Conservation (phyloP, 2,113 vertebrate species). For the Silurus glanis region DNA sequence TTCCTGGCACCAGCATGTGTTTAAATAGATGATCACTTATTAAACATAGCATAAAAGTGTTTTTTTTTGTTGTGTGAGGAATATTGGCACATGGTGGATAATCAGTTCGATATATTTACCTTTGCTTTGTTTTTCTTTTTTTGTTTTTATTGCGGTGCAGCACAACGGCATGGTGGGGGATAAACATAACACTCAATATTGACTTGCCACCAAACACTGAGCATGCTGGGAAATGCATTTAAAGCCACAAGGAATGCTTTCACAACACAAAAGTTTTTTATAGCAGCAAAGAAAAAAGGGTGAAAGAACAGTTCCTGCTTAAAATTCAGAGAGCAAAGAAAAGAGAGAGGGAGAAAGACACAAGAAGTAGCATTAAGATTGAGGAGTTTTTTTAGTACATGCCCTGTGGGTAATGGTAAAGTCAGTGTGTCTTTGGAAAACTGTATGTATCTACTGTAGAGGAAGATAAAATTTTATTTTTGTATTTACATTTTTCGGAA, state of each 20-base stretch:
- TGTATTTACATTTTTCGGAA: neutral
- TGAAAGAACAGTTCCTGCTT: slow-evolving; percentile 9
- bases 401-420: slow-evolving; percentile 18
- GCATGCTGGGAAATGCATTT: slow-evolving; percentile 14
- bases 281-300: neutral
- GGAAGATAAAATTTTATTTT: neutral
- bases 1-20: slow-evolving; percentile 38
- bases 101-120: slow-evolving; percentile 4
- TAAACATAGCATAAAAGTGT: slow-evolving; percentile 42
- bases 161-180: slow-evolving; percentile 6
- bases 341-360: neutral
- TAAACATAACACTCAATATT: slow-evolving; percentile 17
- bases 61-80: neutral
- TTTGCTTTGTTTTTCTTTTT: slow-evolving; percentile 23
- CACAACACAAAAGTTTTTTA: neutral
- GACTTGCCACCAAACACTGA: slow-evolving; percentile 14
- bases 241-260: slow-evolving; percentile 4
- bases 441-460: neutral
- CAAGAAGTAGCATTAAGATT: neutral
- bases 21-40: slow-evolving; percentile 39
- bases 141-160: slow-evolving; percentile 26
- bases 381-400: slow-evolving; percentile 12
- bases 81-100: slow-evolving; percentile 28
- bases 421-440: slow-evolving; percentile 12
- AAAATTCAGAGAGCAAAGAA: neutral